Evolutionary conservation across 2,888 invertebrate genomes (phyloP), one percentile per base, ranked within the genome.

Genomic region (Eilema griseolum): DNA sequence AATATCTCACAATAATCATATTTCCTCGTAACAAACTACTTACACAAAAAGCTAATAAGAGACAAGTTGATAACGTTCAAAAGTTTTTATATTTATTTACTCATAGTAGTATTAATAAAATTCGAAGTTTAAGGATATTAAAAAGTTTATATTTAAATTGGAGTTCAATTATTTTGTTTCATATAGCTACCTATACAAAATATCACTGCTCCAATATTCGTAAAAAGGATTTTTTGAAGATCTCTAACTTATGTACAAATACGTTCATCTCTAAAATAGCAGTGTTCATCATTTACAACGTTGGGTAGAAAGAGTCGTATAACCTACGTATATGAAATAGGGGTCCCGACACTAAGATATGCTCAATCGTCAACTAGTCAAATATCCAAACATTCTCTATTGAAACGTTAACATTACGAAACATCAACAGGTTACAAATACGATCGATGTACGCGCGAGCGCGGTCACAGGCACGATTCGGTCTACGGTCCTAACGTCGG

Each of bases 151-250:
- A n/a, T 85, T 82, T 78, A 82, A 88, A 83, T 84, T 81, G 86
- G 80, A 85, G 82, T 84, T 85, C 76, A 67, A 80, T 80, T 74
- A 82, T 85, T 83, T 86, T 79, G 77, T 79, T 82, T 81, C 81
- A 85, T 85, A 90, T 86, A 89, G 89, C 86, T 90, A 90, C 89
- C 89, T 92, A 92, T 91, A 93, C 88, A 94, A 94, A 93, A 93
- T 94, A 93, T 92, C 93, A 93, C 92, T 89, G 92, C 90, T 90
- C 91, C 88, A 89, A 91, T 93, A 92, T 90, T 92, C 86, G 92
- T 86, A 91, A 89, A 85, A 84, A 89, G 87, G 87, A 85, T 86
- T 83, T 86, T 83, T 85, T 82, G 81, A 87, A 86, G 85, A 86
- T 86, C 81, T 84, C 82, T 81, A 88, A 88, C 83, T 86, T 93